Conservation (phyloP, 37 sponge, comb jelly and placozoan genomes). For the Agelas oroides region DNA sequence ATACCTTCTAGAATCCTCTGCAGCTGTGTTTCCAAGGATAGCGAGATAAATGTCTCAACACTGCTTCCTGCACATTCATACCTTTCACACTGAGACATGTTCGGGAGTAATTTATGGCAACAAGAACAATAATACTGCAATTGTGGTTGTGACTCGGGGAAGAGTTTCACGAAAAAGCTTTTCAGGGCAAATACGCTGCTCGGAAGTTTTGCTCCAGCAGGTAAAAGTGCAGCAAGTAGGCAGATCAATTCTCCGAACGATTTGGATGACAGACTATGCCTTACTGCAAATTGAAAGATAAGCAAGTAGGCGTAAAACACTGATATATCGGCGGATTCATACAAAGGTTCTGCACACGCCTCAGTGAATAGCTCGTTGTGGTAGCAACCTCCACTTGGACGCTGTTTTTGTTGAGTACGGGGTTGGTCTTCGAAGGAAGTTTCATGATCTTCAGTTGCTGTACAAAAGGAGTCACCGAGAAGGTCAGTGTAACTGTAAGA, state of each 20-base stretch:
- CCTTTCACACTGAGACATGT: background rate
- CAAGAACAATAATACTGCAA: constrained; percentile 10
- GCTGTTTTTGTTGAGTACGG: too few species aligned
- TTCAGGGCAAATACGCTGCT: background rate
- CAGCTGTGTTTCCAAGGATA: background rate
- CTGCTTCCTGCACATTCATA: background rate
- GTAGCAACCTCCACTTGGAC: too few species aligned
- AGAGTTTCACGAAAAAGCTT: background rate
- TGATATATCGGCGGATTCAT: background rate
- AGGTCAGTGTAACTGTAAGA: too few species aligned
- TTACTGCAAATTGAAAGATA: background rate
- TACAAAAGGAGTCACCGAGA: too few species aligned
- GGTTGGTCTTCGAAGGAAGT: too few species aligned
- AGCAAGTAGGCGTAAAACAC: background rate
- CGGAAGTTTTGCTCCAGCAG: background rate
- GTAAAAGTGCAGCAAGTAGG: constrained; percentile 1
- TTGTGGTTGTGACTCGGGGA: background rate
- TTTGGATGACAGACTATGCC: background rate
- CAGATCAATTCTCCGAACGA: background rate
- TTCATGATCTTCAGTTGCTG: too few species aligned
- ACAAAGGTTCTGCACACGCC: background rate
- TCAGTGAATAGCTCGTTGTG: too few species aligned
- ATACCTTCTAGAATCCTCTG: background rate
- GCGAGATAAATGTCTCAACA: constrained; percentile 2
- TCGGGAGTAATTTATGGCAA: background rate